These are phyloP conservation scores for Myotis daubentonii DNA, from an alignment of 2,797 vertebrate genomes.

Conservation along the genomic window DNA sequence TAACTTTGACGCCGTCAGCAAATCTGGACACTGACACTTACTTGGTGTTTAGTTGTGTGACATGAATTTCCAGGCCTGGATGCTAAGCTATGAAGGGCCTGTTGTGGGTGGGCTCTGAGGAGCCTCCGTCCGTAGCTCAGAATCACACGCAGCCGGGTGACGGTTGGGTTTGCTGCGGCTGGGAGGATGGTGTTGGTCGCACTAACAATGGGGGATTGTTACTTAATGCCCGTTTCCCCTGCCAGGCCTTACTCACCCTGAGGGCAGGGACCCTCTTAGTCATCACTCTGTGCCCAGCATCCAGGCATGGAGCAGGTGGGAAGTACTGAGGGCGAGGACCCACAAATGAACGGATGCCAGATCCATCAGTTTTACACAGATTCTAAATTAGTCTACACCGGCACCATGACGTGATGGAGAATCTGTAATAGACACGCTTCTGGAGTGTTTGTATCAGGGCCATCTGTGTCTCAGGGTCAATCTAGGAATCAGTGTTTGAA, in stretches of 20 bases:
- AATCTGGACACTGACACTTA: neutral
- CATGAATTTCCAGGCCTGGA: slow-evolving; percentile 28
- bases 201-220: neutral
- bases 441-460: neutral
- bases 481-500: slow-evolving; percentile 9
- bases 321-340: neutral
- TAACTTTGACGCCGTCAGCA: slow-evolving; percentile 27
- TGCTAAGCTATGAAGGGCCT: neutral
- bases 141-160: neutral
- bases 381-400: neutral
- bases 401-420: neutral
- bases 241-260: neutral
- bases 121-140: neutral
- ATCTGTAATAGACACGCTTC: neutral
- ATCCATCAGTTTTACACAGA: neutral
- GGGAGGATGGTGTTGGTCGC: neutral
- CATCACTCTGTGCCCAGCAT: neutral
- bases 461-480: neutral
- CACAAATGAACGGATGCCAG: neutral
- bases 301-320: neutral
- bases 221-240: neutral
- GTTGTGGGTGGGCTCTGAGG: neutral
- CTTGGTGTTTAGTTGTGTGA: neutral
- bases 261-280: neutral
- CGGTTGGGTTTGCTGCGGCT: neutral